These are phyloP conservation scores for Aphaenogaster rudis DNA, from an alignment of 1,140 invertebrate genomes.

Conservation along the genomic window DNA sequence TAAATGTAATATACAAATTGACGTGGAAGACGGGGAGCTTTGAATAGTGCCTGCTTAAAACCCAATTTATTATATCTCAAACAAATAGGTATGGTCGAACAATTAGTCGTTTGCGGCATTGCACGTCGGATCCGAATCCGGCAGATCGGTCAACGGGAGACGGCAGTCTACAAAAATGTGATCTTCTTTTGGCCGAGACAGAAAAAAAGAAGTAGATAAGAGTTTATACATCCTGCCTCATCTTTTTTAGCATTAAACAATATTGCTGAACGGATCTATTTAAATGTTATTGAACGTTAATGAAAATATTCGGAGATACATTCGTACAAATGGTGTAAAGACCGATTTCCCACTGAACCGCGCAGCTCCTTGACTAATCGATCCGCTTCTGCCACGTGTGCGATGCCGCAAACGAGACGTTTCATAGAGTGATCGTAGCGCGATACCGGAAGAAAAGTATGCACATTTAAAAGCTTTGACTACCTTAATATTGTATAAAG, in stretches of 20 bases:
- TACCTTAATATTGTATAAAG: constrained; percentile 61
- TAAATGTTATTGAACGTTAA: neutral
- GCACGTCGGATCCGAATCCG: constrained; percentile 21
- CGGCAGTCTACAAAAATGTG: neutral
- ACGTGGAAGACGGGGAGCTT: constrained; percentile 82
- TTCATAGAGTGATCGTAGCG: constrained; percentile 49
- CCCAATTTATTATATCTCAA: constrained; percentile 77
- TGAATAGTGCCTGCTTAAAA: constrained; percentile 86
- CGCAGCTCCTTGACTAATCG: neutral
- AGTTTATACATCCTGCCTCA: neutral
- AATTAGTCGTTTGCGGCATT: constrained; percentile 38
- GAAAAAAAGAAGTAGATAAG: neutral
- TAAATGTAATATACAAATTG: constrained; percentile 72
- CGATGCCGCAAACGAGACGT: constrained; percentile 28
- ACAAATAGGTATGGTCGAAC: constrained; percentile 68
- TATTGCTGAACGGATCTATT: neutral
- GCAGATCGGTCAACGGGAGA: neutral
- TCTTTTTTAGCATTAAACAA: neutral
- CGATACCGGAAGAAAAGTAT: constrained; percentile 49
- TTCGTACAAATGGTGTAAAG: neutral
- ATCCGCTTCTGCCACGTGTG: constrained; percentile 1
- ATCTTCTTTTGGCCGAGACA: neutral
- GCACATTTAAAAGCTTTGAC: constrained; percentile 55
- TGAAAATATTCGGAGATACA: neutral
- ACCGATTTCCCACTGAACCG: neutral